Base-by-base conservation (phyloP, 2,113 vertebrate genomes). In the Cyrtonyx montezumae region DNA sequence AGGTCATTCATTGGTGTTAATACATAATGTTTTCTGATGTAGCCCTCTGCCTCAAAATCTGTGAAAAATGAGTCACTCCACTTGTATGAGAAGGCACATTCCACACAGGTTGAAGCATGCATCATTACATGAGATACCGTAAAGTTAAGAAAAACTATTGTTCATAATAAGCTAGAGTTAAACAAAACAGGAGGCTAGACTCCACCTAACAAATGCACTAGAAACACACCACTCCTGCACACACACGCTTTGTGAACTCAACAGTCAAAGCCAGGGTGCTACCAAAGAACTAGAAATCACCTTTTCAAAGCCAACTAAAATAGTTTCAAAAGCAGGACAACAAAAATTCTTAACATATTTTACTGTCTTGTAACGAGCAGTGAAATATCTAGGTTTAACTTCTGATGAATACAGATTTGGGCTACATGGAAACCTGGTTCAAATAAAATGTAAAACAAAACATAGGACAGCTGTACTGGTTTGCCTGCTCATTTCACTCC, bases 31-130 rank as follows among this genome's bases (percentile, higher is more conserved):
- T 68, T 88, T 58, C 51, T 86, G 58, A 73, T 53, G 51, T 3
- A 92, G 65, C 11, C 17, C n/a, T 95, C 81, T 91, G 51, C 36
- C 43, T 34, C 58, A 83, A 43, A 40, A 53, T 45, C 37, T 66
- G 67, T 58, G 77, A 81, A 71, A 80, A 81, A 74, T 90, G 22
- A 96, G 61, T 92, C 94, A 94, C n/a, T 70, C 46, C 9, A 16
- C 68, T 42, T 3, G 45, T 66, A 83, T 34, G 66, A 26, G 42
- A 93, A 96, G 58, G 48, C 62, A 85, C 93, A 91, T 90, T 96
- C 90, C 82, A 84, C 21, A 26, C 95, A 96, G 62, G 90, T 7
- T 13, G 26, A 93, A 90, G 49, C 96, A 94, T 0, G 82, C 58
- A 83, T 45, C 32, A 30, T 63, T 68, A 61, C 43, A 53, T 11